Base-by-base conservation (phyloP, 2,888 invertebrate species). In the Agriopis leucophaearia region DNA sequence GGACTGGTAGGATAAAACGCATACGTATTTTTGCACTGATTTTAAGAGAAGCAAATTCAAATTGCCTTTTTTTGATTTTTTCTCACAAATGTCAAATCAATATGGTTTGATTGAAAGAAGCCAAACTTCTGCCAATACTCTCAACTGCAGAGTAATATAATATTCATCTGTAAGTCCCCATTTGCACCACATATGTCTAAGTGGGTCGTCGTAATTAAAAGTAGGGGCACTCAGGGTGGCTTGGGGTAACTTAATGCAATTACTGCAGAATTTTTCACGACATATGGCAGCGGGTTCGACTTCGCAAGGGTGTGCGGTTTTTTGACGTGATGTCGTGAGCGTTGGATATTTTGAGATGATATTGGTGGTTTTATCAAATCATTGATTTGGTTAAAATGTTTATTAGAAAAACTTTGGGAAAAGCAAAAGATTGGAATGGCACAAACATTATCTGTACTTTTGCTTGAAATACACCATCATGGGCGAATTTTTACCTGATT, bases 191-290 rank as follows among this genome's bases (percentile, higher is more conserved):
- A 93, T 93, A 92, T 93, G 93, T 88, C 88, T 90, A 92, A 92
- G 92, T 92, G 92, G 91, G 88, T 85, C 81, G 78, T 85, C 86
- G 83, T 92, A 92, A 93, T 93, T 92, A 92, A 92, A 91, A 88
- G 88, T 84, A 78, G 83, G 79, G 83, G 78, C 76, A 84, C 86
- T 88, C 86, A 78, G 57, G 56, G 87, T 54, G 36, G 52, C 89
- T 90, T 85, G 81, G 92, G 90, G 93, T 88, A 85, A 83, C 87
- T 81, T 94, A 92, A 94, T 93, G 88, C 92, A 94, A 93, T 94
- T 94, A 93, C 84, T 82, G 84, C 82, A 80, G 88, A 91, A 91
- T 92, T 94, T 94, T 93, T 92, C 90, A 88, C 93, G 91, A 89
- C 93, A 94, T 94, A 94, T 94, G 93, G 93, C 92, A 70, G 73